Conservation (phyloP, 2,888 invertebrate species). For the Pristionchus fissidentatus region DNA sequence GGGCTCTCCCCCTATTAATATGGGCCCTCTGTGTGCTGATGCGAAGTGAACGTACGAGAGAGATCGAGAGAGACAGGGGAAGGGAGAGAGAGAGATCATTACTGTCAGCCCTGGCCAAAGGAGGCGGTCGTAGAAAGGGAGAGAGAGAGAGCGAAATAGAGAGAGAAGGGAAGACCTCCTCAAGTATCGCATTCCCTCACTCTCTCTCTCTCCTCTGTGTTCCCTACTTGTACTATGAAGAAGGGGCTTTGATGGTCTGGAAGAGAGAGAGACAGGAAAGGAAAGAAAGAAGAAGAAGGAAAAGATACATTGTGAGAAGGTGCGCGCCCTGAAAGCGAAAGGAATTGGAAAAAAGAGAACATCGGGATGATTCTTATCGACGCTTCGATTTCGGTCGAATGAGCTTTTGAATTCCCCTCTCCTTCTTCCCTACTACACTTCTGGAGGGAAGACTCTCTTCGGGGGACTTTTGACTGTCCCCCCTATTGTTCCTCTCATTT, state of each 20-base stretch:
- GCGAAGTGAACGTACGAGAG: constrained; percentile 11
- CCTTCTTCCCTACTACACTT: not conserved
- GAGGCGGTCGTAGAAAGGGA: not conserved
- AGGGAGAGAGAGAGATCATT: not conserved
- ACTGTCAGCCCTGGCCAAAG: not conserved
- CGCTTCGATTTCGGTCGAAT: too few species aligned
- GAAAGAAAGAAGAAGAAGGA: not conserved
- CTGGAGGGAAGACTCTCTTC: not conserved
- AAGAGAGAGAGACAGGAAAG: constrained; percentile 56
- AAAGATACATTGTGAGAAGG: too few species aligned
- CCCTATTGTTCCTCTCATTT: not conserved
- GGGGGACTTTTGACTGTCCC: constrained; percentile 5
- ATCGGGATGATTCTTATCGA: constrained; percentile 17
- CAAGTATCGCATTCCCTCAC: not conserved
- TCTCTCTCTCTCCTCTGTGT: not conserved
- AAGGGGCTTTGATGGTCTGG: constrained; percentile 50
- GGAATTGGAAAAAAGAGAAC: constrained; percentile 20
- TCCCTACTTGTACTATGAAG: constrained; percentile 43
- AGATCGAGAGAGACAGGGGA: not conserved
- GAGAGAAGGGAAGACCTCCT: not conserved
- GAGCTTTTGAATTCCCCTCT: not conserved
- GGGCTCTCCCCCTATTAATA: constrained; percentile 29
- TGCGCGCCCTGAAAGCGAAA: constrained; percentile 32
- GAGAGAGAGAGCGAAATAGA: not conserved
- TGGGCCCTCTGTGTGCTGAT: constrained; percentile 27